These are phyloP conservation scores for Caranx melampygus DNA, from an alignment of 2,113 vertebrate genomes.

Conservation along the genomic window DNA sequence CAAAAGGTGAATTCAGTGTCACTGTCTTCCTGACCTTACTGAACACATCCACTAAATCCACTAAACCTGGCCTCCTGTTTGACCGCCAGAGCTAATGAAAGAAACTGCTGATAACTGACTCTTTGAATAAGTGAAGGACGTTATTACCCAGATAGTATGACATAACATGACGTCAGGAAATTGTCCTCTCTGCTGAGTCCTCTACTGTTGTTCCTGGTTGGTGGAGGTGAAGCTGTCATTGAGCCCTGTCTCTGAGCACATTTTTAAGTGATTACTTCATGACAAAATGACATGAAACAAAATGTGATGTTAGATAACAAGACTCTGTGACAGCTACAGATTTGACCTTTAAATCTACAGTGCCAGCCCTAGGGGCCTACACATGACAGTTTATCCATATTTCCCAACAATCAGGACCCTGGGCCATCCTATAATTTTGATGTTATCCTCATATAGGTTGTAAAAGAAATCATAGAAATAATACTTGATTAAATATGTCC, in stretches of 20 bases:
- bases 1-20: not conserved
- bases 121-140: slow-evolving; percentile 40
- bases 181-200: slow-evolving; percentile 39
- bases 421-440: not conserved
- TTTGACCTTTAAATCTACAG: too few relatives aligned
- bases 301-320: not conserved
- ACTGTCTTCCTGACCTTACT: not conserved
- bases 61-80: not conserved
- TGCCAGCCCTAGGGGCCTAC: not conserved
- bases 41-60: not conserved
- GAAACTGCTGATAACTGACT: slow-evolving; percentile 39
- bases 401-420: not conserved
- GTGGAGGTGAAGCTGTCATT: slow-evolving; percentile 50
- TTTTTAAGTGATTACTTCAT: not conserved
- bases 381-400: not conserved
- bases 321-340: not conserved
- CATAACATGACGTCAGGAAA: slow-evolving; percentile 13
- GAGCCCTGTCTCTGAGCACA: slow-evolving; percentile 28
- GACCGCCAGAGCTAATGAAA: slow-evolving; percentile 31
- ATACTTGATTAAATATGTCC: not conserved
- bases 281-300: not conserved
- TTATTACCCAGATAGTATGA: slow-evolving; percentile 41
- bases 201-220: slow-evolving; percentile 1
- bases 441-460: not conserved
- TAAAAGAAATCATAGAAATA: slow-evolving; percentile 14